Base-by-base conservation (phyloP, 2,113 vertebrate species). In the Rhombomys opimus region DNA sequence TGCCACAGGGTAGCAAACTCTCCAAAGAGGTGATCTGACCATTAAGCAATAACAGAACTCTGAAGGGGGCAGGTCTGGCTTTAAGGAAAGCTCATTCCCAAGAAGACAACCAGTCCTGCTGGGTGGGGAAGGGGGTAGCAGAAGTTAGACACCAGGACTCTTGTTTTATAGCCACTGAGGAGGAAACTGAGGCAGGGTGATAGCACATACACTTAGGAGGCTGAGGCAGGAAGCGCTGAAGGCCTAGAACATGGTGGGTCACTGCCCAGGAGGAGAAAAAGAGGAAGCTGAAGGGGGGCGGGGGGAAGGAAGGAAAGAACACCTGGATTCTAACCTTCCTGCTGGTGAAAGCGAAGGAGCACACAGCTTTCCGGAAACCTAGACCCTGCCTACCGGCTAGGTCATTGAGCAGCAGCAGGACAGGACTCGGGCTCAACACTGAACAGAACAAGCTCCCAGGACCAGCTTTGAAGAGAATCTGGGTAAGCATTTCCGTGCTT, bases 81-180 rank as follows among this genome's bases (percentile, higher is more conserved):
- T 76, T 78, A 11, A 72, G 22, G 38, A 82, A 93, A 92, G 17
- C 11, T 84, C 15, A 14, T 35, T 70, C 82, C 57, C n/a, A 61
- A 30, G 18, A 52, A 0, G 4, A 22, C 1, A 13, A 17, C 41
- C 7, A 25, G 46, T 18, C 23, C 50, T 73, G n/a, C 13, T 2
- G 1, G 5, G n/a, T 1, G n/a, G 3, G 27, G 0, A 27, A 76
- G 38, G 59, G 57, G 1, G 0, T 0, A n/a, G 22, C 50, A 63
- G 76, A 80, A 32, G 22, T 32, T 27, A 78, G 59, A 52, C 30
- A 52, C 12, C 52, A 52, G 20, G 12, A 50, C 52, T 76, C 57
- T 68, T 32, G 22, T n/a, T 75, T 77, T 35, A 18, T 1, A 57
- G 63, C n/a, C 63, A 46, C 78, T n/a, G 65, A 72, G 68, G 0